Percentiles rank a stretch among this genome's conserved stretches.
phyloP scores from a whole-genome alignment of 2,113 vertebrate species.

The Pterophyllum scalare region DNA sequence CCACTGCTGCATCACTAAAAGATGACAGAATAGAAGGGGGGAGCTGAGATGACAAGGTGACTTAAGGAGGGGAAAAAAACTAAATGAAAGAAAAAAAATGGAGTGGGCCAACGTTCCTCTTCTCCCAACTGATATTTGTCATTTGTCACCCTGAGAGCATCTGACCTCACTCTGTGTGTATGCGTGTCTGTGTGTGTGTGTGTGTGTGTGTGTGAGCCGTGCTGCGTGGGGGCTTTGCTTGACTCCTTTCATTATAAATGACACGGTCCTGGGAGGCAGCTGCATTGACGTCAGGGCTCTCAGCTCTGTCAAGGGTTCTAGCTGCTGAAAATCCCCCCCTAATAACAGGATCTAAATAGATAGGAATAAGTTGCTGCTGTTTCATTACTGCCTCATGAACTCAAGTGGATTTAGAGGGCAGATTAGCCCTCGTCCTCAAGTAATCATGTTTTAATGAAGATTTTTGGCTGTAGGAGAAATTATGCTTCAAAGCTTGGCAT shows the following conservation, averaged over 20 bases:
- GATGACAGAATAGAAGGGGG: neutral
- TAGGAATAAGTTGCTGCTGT: constrained; percentile 46
- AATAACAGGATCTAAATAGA: constrained; percentile 66
- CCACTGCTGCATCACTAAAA: neutral
- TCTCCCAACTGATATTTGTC: constrained; percentile 55
- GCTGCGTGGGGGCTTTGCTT: constrained; percentile 60
- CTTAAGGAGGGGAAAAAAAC: constrained; percentile 1
- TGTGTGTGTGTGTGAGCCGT: neutral
- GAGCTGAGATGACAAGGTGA: constrained; percentile 50
- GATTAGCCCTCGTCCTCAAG: constrained; percentile 49
- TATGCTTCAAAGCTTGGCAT: constrained; percentile 7
- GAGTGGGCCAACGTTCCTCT: constrained; percentile 7
- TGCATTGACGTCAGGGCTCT: constrained; percentile 77
- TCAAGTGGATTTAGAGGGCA: constrained; percentile 32
- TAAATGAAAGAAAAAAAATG: neutral
- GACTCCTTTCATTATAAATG: constrained; percentile 76
- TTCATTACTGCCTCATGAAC: constrained; percentile 58
- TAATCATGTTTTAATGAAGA: constrained; percentile 59
- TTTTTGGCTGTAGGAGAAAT: neutral
- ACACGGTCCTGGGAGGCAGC: constrained; percentile 77
- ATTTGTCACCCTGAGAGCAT: constrained; percentile 56
- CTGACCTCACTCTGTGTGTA: constrained; percentile 41
- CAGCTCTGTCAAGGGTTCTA: constrained; percentile 54
- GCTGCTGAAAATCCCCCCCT: constrained; percentile 59
- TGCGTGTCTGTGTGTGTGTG: constrained; percentile 20